Evolutionary conservation across 2,113 vertebrate genomes (phyloP), one percentile per base, ranked within the genome.

Genomic region (Camelus bactrianus): DNA sequence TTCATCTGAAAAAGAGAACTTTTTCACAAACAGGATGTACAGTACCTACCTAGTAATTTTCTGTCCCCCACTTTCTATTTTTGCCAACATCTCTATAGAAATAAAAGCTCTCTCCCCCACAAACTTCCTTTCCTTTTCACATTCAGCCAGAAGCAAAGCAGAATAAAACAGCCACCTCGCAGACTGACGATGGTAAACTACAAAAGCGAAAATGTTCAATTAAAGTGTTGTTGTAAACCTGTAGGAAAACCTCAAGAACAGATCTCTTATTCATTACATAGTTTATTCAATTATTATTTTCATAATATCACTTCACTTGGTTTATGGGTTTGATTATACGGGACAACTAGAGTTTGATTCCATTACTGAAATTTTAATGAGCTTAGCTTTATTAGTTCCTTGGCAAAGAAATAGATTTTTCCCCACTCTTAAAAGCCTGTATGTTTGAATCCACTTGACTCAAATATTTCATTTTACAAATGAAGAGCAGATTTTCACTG

Each of bases 31-130:
- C 89, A 96, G 95, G 89, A 95, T 93, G 93, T 96, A 96, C 97
- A 97, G 94, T 97, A 96, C 86, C 89, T 95, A 96, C 89, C 94
- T 65, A 97, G 93, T 62, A 96, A 98, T 98, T 98, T 97, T 96
- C 97, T 95, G 35, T 93, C 83, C 95, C 42, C 95, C 12, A 32
- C 94, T 87, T 97, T 96, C 98, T 98, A 96, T 97, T 98, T 96
- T 86, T 94, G 83, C 56, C 95, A 90, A 22, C n/a, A 10, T 94
- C 86, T 91, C 42, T 87, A 58, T 32, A 87, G 91, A 97, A 97
- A 95, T 86, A 96, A 97, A 95, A 76, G 69, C 83, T 91, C 15
- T 58, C 86, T 94, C 94, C 79, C 90, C 82, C 58, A 58, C 92
- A 96, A 80, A 26, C 6, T 73, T 96, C 38, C 77, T 58, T 93